Conservation (phyloP, 2,113 vertebrate species). For the Pangasianodon gigas region DNA sequence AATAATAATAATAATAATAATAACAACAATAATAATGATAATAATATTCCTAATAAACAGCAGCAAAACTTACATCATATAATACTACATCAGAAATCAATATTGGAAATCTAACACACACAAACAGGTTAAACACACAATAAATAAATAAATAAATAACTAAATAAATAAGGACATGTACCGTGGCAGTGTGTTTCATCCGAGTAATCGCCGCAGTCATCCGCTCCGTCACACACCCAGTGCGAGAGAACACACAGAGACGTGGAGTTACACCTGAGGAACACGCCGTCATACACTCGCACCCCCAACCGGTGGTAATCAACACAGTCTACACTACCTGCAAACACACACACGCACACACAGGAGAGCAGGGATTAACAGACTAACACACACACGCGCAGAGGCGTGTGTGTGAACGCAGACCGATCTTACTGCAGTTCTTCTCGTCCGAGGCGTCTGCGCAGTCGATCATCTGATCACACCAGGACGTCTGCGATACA, state of each 20-base stretch:
- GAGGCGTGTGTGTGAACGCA: not conserved
- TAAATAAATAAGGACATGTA: conserved; percentile 55
- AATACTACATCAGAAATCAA: no score
- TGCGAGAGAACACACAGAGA: conserved; percentile 84
- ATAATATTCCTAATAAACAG: no score
- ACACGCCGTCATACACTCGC: conserved; percentile 78
- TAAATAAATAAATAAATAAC: not conserved
- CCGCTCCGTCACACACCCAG: conserved; percentile 86
- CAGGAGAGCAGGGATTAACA: not conserved
- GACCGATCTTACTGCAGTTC: conserved; percentile 77
- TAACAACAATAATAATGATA: not conserved
- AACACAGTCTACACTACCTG: conserved; percentile 80
- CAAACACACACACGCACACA: conserved; percentile 27
- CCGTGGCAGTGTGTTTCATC: conserved; percentile 84
- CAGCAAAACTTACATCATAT: no score
- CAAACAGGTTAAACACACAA: not conserved
- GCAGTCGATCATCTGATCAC: conserved; percentile 86
- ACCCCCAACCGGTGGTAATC: conserved; percentile 84
- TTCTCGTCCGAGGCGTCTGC: conserved; percentile 84
- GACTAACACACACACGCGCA: not conserved
- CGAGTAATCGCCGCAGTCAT: conserved; percentile 86
- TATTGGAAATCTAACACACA: not conserved
- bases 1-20: not conserved
- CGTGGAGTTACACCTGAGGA: conserved; percentile 85
- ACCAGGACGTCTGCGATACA: conserved; percentile 76